phyloP scores from a whole-genome alignment of 2,797 vertebrate genomes.

The Malurus leucopterus region DNA sequence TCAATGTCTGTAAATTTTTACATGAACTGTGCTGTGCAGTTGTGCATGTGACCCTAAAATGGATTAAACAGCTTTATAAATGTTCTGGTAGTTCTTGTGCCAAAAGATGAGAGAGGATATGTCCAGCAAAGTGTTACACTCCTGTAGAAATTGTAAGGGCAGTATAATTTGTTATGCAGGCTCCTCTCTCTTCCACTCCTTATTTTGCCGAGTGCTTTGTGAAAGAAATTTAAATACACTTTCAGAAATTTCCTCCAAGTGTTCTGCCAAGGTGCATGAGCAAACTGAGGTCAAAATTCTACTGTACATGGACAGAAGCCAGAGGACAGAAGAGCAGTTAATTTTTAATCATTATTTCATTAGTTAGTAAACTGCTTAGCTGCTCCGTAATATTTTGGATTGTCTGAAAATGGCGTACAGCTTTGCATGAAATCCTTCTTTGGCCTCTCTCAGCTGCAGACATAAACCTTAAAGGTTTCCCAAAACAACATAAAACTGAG shows the following conservation, averaged over 20 bases:
- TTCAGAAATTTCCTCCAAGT: conserved; percentile 1
- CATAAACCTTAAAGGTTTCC: not conserved
- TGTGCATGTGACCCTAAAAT: not conserved
- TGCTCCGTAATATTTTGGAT: not conserved
- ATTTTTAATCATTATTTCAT: conserved; percentile 48
- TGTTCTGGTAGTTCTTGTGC: not conserved
- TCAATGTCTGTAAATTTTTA: conserved; percentile 14
- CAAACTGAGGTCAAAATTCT: conserved; percentile 31
- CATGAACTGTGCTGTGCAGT: not conserved
- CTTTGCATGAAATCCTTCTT: conserved; percentile 8
- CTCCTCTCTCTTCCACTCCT: not conserved
- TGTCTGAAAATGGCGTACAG: not conserved
- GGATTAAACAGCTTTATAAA: not conserved
- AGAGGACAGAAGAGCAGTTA: conserved; percentile 23
- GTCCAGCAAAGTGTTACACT: not conserved
- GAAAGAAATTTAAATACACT: conserved; percentile 20
- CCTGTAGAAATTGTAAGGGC: not conserved
- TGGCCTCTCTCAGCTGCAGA: not conserved
- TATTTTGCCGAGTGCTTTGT: not conserved
- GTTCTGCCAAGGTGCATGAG: conserved; percentile 25
- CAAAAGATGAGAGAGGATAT: not conserved
- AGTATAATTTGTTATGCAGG: not conserved
- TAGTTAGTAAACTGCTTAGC: conserved; percentile 21
- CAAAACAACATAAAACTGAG: not conserved
- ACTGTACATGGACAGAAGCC: conserved; percentile 28